Evolutionary conservation across 2,888 invertebrate genomes (phyloP).

Genomic region (Sinhomidia bicolor): DNA sequence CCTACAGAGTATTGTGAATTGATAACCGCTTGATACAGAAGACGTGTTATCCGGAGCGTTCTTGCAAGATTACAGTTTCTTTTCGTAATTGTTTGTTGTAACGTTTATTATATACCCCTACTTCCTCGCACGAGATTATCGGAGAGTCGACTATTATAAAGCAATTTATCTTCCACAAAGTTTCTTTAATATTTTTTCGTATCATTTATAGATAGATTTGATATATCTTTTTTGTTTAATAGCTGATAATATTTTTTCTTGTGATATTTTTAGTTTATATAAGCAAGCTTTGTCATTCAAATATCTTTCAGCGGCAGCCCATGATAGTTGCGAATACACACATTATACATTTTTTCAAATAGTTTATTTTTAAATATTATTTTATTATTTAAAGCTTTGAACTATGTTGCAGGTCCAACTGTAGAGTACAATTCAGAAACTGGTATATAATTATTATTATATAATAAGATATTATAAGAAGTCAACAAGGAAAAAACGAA

Average conservation of each 20-base stretch:
- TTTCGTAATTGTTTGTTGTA: conserved; percentile 24
- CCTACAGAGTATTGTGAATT: conserved; percentile 71
- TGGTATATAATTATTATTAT: conserved; percentile 39
- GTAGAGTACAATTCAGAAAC: conserved; percentile 58
- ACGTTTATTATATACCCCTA: conserved; percentile 59
- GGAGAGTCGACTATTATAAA: conserved; percentile 62
- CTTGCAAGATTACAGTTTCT: conserved; percentile 33
- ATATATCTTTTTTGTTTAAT: conserved; percentile 12
- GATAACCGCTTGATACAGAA: conserved; percentile 66
- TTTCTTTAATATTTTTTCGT: conserved; percentile 2
- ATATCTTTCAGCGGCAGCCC: conserved; percentile 48
- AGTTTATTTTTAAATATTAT: conserved; percentile 25
- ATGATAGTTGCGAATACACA: conserved; percentile 38
- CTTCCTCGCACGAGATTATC: conserved; percentile 62
- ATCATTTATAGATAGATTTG: conserved; percentile 3
- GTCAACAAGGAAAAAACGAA: conserved; percentile 60
- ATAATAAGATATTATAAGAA: conserved; percentile 36
- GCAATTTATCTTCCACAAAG: conserved; percentile 8
- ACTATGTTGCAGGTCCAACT: conserved; percentile 72
- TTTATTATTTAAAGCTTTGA: conserved; percentile 68
- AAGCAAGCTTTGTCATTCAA: conserved; percentile 67
- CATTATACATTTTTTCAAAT: conserved; percentile 13
- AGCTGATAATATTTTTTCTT: conserved; percentile 20
- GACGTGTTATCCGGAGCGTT: conserved; percentile 55
- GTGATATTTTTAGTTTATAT: conserved; percentile 15